phyloP scores from a whole-genome alignment of 2,797 vertebrate species.

The Mycteria americana region DNA sequence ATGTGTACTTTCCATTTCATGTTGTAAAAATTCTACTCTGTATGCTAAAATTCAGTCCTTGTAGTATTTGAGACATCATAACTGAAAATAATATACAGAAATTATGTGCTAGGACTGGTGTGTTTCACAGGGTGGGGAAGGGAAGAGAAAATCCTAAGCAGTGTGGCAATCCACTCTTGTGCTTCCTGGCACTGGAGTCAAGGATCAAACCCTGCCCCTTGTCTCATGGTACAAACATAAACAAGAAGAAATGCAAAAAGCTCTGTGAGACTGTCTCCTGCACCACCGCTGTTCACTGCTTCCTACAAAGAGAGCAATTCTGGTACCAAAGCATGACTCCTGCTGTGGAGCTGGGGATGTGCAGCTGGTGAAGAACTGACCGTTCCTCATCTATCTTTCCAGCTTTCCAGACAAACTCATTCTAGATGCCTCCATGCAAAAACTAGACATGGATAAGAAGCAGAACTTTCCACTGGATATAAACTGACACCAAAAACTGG shows the following conservation, averaged over 20 bases:
- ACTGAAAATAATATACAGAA: background rate
- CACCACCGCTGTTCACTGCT: background rate
- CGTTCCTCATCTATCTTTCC: background rate
- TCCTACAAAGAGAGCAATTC: background rate
- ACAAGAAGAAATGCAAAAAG: background rate
- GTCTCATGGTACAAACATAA: background rate
- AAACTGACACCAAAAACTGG: background rate
- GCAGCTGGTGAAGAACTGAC: background rate
- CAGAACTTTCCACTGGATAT: background rate
- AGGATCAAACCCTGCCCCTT: background rate
- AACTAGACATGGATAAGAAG: background rate
- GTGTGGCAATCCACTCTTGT: background rate
- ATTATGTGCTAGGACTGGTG: background rate
- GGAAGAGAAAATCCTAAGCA: background rate
- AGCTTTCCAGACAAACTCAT: background rate
- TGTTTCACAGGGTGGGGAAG: background rate
- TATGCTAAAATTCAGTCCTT: background rate
- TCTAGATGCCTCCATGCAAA: background rate
- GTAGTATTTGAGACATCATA: background rate
- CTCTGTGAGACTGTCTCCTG: background rate
- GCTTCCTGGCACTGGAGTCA: background rate
- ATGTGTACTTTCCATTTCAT: accelerated
- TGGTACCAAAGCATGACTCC: background rate
- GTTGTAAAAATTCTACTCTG: background rate
- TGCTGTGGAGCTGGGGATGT: background rate